These are phyloP conservation scores for Epirrhoe alternata DNA, from an alignment of 2,888 invertebrate genomes.

Conservation along the genomic window DNA sequence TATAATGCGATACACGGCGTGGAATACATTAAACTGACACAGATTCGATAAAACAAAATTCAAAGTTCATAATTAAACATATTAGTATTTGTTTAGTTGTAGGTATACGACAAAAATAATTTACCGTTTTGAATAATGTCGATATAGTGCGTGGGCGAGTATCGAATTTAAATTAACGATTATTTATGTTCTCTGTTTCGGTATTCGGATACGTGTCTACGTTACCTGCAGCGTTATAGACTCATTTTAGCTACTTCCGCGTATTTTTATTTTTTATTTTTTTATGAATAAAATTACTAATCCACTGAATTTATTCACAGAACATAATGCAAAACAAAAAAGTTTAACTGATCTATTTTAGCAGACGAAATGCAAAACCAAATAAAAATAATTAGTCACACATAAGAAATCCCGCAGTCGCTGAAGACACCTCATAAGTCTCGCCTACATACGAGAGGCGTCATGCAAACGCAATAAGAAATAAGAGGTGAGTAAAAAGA, in stretches of 20 bases:
- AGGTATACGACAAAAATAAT: slow-evolving; percentile 52
- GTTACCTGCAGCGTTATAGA: slow-evolving; percentile 49
- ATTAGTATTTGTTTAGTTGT: slow-evolving; percentile 42
- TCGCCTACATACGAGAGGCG: slow-evolving; percentile 62
- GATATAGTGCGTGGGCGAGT: slow-evolving; percentile 68
- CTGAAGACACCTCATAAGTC: slow-evolving; percentile 56
- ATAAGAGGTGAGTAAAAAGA: slow-evolving; percentile 64
- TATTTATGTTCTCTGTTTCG: slow-evolving; percentile 72
- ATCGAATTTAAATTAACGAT: slow-evolving; percentile 77
- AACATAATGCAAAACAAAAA: not conserved
- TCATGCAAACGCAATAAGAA: slow-evolving; percentile 65
- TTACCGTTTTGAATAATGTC: slow-evolving; percentile 64
- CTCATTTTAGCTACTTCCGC: slow-evolving; percentile 74
- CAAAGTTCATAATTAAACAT: slow-evolving; percentile 38
- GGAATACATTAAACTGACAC: slow-evolving; percentile 55
- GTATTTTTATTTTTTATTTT: slow-evolving; percentile 18
- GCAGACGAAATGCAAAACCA: slow-evolving; percentile 7
- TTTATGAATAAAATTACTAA: too few relatives aligned
- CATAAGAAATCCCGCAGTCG: slow-evolving; percentile 59
- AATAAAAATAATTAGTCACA: slow-evolving; percentile 64
- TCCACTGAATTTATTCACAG: not conserved
- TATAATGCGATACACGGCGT: slow-evolving; percentile 44
- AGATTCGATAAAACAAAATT: slow-evolving; percentile 47
- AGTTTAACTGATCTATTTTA: not conserved
- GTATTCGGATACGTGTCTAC: slow-evolving; percentile 60